These are phyloP conservation scores for Mechanitis messenoides DNA, from an alignment of 2,888 invertebrate species.

Conservation along the genomic window DNA sequence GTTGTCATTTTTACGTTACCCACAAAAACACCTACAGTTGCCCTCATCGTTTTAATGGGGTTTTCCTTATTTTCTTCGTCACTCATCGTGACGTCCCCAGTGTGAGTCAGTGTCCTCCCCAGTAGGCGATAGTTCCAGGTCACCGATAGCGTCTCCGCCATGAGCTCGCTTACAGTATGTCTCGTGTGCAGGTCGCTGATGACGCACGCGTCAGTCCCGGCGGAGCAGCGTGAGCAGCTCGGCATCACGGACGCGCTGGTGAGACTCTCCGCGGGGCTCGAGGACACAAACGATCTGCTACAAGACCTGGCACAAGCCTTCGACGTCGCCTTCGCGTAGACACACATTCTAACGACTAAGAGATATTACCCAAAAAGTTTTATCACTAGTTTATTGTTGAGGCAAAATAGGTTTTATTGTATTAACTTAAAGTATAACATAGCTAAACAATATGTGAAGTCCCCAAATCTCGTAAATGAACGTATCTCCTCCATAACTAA, in stretches of 20 bases:
- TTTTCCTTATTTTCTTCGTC: too few relatives aligned
- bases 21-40: too few relatives aligned
- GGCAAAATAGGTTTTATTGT: not conserved
- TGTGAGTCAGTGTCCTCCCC: too few relatives aligned
- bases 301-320: conserved; percentile 90
- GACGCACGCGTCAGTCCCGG: conserved; percentile 96
- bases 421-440: not conserved
- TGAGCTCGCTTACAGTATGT: too few relatives aligned
- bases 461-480: too few relatives aligned
- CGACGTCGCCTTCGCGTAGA: conserved; percentile 56
- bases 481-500: too few relatives aligned
- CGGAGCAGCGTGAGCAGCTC: conserved; percentile 80
- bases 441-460: too few relatives aligned
- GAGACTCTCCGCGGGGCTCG: conserved; percentile 92
- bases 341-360: not conserved
- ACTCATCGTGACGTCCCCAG: too few relatives aligned
- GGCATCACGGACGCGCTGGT: conserved; percentile 91
- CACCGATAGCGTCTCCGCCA: too few relatives aligned
- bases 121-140: too few relatives aligned
- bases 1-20: too few relatives aligned
- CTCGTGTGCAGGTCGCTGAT: conserved; percentile 82
- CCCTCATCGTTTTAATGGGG: too few relatives aligned
- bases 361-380: not conserved
- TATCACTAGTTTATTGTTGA: not conserved
- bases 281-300: conserved; percentile 90